Base-by-base conservation (phyloP, 2,888 invertebrate species). In the Alloplasta piceator region DNA sequence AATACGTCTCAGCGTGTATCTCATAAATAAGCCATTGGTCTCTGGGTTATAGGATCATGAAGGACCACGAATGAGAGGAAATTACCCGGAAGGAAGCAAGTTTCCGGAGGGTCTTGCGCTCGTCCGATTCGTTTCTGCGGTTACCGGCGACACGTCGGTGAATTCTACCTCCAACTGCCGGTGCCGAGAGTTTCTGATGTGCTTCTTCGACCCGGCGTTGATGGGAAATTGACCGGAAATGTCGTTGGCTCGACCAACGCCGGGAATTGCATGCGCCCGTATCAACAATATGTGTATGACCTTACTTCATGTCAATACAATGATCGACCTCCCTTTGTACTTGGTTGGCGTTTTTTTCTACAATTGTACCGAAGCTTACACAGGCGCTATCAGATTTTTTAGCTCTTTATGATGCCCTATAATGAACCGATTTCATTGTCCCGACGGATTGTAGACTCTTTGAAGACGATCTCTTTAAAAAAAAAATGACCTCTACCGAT, bases 151-250 rank as follows among this genome's bases (percentile, higher is more conserved):
- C 76, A 71, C 79, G 52, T 70, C 67, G 73, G 74, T 66, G 52
- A 83, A 83, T 81, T 68, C 75, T 52, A 5, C 43, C 61, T 60
- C 26, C 61, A 58, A 66, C 76, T 70, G 74, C 76, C 48, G 43
- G 14, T 67, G 58, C 46, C 58, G 43, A 77, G 26, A 52, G 52
- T 74, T 80, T 76, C 52, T 61, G n/a, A n/a, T n/a, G 50, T 61
- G 61, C 50, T 60, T 72, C 78, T 67, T 48, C 63, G 43, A 1
- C 50, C 50, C 71, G 43, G 26, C 43, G 60, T 60, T 68, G 39
- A 75, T 76, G 81, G 79, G 80, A 80, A 85, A 83, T 85, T 81
- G 81, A 82, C 81, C 82, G 75, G 83, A 84, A 82, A 82, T 84
- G 74, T 82, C 80, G 68, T 82, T 82, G 63, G 48, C 68, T 55